Conservation (phyloP, 2,888 invertebrate genomes). For the Erebia aethiops region DNA sequence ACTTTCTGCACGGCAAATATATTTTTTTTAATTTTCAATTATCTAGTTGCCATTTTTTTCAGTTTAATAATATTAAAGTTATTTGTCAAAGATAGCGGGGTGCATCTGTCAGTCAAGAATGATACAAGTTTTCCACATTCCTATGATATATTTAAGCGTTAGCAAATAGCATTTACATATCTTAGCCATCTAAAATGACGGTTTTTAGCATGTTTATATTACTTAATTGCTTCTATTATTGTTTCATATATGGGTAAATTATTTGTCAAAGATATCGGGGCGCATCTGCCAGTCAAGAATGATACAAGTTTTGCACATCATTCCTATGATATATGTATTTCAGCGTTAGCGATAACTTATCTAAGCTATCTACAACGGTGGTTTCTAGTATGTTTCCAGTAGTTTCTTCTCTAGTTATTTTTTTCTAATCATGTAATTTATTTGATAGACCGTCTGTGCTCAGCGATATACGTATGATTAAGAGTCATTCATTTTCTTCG, state of each 20-base stretch:
- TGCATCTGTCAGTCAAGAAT: not conserved
- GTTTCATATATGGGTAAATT: too few relatives aligned
- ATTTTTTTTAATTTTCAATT: not conserved
- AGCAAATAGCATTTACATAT: too few relatives aligned
- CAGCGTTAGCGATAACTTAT: conserved; percentile 19
- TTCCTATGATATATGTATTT: conserved; percentile 13
- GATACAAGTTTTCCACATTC: not conserved
- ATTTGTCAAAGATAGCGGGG: too few relatives aligned
- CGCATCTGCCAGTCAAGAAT: not conserved
- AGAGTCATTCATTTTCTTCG: conserved; percentile 40
- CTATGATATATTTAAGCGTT: too few relatives aligned
- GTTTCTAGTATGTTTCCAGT: conserved; percentile 31
- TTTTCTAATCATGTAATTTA: conserved; percentile 18
- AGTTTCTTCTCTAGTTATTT: conserved; percentile 31
- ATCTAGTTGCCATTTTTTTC: not conserved
- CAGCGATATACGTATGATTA: conserved; percentile 46
- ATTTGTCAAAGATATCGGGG: too few relatives aligned
- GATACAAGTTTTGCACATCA: not conserved
- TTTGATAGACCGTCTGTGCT: conserved; percentile 39
- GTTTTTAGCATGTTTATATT: too few relatives aligned
- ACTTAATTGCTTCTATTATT: too few relatives aligned
- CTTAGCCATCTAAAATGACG: too few relatives aligned
- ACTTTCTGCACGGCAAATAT: not conserved
- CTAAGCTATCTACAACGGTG: conserved; percentile 22
- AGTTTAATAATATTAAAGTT: not conserved